phyloP scores from a whole-genome alignment of 2,113 vertebrate genomes.

The Benthochromis sp. region DNA sequence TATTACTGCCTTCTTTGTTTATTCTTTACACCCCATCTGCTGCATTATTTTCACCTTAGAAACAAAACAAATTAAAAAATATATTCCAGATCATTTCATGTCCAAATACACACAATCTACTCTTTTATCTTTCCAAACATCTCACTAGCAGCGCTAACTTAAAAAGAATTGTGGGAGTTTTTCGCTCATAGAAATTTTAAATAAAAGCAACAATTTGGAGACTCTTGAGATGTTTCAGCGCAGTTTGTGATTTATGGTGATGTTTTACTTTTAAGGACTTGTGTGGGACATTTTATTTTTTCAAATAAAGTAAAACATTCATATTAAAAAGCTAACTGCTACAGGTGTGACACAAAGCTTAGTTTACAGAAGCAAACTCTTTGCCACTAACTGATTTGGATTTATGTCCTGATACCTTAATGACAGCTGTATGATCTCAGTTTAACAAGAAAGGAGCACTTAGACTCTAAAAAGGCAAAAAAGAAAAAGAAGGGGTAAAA shows the following conservation, averaged over 20 bases:
- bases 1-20: neutral
- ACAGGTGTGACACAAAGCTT: neutral
- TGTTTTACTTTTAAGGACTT: neutral
- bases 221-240: neutral
- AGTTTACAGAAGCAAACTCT: neutral
- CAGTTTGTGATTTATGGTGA: neutral
- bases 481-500: neutral
- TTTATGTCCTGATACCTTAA: neutral
- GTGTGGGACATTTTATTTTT: neutral
- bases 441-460: neutral
- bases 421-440: neutral
- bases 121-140: neutral
- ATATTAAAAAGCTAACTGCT: neutral
- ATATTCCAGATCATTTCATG: neutral
- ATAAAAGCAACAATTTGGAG: neutral
- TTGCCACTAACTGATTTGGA: neutral
- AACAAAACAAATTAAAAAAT: neutral
- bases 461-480: neutral
- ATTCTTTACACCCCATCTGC: neutral
- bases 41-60: neutral
- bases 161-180: neutral
- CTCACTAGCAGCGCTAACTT: neutral
- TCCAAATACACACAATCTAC: neutral
- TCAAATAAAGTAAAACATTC: neutral
- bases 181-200: neutral